Percentiles rank a stretch among this genome's conserved stretches.
Conservation (phyloP, 2,888 invertebrate genomes). For the Nebria brevicollis region DNA sequence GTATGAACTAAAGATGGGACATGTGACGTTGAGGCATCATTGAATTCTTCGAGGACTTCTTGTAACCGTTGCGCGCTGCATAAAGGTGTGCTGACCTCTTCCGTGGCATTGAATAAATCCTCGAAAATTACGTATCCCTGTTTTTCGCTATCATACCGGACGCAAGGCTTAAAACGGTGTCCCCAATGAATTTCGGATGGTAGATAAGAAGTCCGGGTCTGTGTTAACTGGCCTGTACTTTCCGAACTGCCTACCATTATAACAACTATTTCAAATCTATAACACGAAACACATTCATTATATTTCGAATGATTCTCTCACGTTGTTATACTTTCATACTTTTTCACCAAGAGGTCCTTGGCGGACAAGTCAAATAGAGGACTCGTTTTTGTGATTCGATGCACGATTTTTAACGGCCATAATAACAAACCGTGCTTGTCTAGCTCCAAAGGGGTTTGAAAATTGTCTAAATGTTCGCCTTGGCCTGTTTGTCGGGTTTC, state of each 20-base stretch:
- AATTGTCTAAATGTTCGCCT: slow-evolving; percentile 75
- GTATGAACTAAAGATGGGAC: slow-evolving; percentile 6
- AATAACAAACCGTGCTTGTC: slow-evolving; percentile 74
- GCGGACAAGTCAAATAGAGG: slow-evolving; percentile 84
- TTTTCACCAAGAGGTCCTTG: slow-evolving; percentile 77
- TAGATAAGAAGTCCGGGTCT: slow-evolving; percentile 80
- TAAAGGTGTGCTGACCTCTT: slow-evolving; percentile 78
- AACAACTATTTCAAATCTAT: slow-evolving; percentile 83
- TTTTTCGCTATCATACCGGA: slow-evolving; percentile 67
- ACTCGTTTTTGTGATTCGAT: slow-evolving; percentile 79
- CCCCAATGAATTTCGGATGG: slow-evolving; percentile 88
- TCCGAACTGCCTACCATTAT: slow-evolving; percentile 84
- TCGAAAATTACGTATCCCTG: slow-evolving; percentile 72
- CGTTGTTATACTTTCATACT: slow-evolving; percentile 56
- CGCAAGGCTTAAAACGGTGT: slow-evolving; percentile 72
- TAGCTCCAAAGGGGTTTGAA: slow-evolving; percentile 75
- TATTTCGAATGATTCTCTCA: not conserved
- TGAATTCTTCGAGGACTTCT: slow-evolving; percentile 67
- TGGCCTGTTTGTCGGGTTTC: slow-evolving; percentile 69
- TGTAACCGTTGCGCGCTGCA: slow-evolving; percentile 88
- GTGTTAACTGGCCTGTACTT: slow-evolving; percentile 78
- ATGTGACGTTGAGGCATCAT: not conserved
- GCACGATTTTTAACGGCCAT: slow-evolving; percentile 90
- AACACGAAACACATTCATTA: slow-evolving; percentile 38
- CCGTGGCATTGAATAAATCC: slow-evolving; percentile 72